Base-by-base conservation (phyloP, 1,140 invertebrate species). In the Drosophila pachea region DNA sequence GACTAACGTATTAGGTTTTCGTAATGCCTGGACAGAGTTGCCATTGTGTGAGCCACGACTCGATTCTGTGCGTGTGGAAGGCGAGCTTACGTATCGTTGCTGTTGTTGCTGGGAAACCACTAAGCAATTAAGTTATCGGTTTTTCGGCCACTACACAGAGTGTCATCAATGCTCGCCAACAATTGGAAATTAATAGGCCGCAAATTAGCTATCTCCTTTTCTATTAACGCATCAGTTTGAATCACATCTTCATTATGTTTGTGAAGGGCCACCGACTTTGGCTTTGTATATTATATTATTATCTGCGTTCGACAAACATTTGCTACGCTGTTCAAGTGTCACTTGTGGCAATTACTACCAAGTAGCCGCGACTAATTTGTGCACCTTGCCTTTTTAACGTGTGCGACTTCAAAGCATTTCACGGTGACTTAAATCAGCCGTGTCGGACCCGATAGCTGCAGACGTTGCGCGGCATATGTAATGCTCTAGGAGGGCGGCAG, bases 131-230 rank as follows among this genome's bases (percentile, higher is more conserved):
- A 71, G 81, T 76, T 65, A 48, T 76, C 58, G 65, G 65, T 56
- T 72, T 72, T 72, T 54, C 64, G 65, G 35, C n/a, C 56, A 38
- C 65, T 70, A 70, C 70, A 86, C 73, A 86, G 79, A 86, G 73
- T 84, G 73, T 86, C 79, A 84, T 84, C 81, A 76, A 83, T 86
- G 64, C 22, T 22, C 68, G 50, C 42, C 50, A 60, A 47, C 63
- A 84, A 83, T 83, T 78, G 72, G 69, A 79, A 79, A 86, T 79
- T 86, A 86, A 84, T 86, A 86, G 65, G 72, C 61, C 53, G 42
- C 79, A 54, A 83, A 73, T 82, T 74, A 68, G 52, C 36, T 33
- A 40, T 43, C 49, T 31, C 43, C 42, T 74, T 64, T 64, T 53
- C 32, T 54, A 59, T 77, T 74, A 56, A 48, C 62, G 31, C 35